Percentiles rank a stretch among this genome's conserved stretches.
Conservation (phyloP, 2,113 vertebrate species). For the Scomber scombrus region DNA sequence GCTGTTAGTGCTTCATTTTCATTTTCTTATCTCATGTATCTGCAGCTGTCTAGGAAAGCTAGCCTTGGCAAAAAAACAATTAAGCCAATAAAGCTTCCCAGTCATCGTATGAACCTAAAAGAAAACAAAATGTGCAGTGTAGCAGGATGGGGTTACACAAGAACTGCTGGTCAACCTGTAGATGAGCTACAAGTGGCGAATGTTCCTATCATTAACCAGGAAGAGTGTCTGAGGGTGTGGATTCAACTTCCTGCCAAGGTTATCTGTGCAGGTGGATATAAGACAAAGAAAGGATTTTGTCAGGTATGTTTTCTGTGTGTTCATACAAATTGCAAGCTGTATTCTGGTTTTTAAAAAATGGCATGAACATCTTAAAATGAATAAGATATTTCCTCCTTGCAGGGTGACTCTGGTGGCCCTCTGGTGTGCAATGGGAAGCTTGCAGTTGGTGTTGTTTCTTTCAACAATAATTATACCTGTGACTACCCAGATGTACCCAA, state of each 20-base stretch:
- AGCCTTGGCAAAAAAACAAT: neutral
- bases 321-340: neutral
- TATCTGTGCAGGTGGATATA: constrained; percentile 68
- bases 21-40: neutral
- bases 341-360: neutral
- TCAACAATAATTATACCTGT: constrained; percentile 11
- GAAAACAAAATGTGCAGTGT: constrained; percentile 53
- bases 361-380: neutral
- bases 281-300: constrained; percentile 62
- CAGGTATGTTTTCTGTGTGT: constrained; percentile 55
- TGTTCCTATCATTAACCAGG: constrained; percentile 35
- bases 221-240: constrained; percentile 51
- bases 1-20: no score
- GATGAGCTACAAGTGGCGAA: constrained; percentile 41
- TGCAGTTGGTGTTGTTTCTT: constrained; percentile 87
- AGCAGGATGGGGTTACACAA: constrained; percentile 70
- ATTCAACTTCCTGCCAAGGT: constrained; percentile 22
- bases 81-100: constrained; percentile 29
- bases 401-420: constrained; percentile 90
- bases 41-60: constrained; percentile 66
- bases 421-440: constrained; percentile 79
- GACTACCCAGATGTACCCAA: constrained; percentile 65
- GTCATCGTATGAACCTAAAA: neutral
- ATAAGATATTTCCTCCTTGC: neutral
- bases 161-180: fast-evolving